A percentile compares a stretch with the other conserved stretches of the same genome.
Evolutionary conservation across 2,113 vertebrate genomes (phyloP).

Genomic region (Alligator mississippiensis): DNA sequence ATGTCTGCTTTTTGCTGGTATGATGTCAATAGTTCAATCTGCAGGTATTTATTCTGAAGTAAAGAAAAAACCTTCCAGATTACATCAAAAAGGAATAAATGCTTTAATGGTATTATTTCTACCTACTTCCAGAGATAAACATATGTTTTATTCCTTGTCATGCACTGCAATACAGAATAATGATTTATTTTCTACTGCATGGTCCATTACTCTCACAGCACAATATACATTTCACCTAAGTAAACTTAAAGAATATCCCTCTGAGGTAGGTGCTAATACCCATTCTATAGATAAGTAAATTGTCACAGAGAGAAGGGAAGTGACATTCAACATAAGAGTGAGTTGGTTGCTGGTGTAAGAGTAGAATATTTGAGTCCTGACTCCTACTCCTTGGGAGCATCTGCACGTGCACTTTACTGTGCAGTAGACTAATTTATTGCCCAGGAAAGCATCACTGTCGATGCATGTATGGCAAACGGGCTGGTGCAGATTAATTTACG

Average conservation of each 20-base stretch:
- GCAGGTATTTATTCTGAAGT: neutral
- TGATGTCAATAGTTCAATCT: neutral
- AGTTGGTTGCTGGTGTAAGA: neutral
- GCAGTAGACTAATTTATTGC: too few relatives aligned
- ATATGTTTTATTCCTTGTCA: slow-evolving; percentile 16
- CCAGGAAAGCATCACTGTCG: too few relatives aligned
- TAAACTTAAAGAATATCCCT: neutral
- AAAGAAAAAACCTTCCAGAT: neutral
- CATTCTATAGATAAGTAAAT: neutral
- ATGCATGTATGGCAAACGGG: too few relatives aligned
- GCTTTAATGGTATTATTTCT: slow-evolving; percentile 20
- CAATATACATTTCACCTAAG: neutral
- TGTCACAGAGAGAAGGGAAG: neutral
- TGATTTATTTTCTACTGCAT: neutral
- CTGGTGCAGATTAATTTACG: too few relatives aligned
- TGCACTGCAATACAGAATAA: neutral
- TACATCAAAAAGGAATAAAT: slow-evolving; percentile 16
- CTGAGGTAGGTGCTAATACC: neutral
- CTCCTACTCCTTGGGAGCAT: neutral
- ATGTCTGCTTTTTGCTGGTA: neutral
- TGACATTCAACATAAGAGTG: neutral
- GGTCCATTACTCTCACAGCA: neutral
- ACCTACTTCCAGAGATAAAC: neutral
- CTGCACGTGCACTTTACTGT: too few relatives aligned
- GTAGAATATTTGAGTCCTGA: neutral